phyloP scores from a whole-genome alignment of 1,140 invertebrate genomes.

The Nasonia giraulti region DNA sequence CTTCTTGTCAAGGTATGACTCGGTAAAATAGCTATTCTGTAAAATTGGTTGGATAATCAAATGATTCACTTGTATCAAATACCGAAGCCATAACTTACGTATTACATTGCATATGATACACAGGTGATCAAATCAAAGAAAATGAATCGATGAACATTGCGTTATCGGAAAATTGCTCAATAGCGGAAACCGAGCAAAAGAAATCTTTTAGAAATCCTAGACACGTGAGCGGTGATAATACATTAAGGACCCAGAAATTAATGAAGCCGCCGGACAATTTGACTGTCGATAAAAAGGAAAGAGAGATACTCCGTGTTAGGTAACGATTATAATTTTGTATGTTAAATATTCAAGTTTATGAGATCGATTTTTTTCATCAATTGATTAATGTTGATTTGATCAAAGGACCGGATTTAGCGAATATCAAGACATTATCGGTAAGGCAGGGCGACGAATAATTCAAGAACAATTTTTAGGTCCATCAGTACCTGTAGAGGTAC shows the following conservation, averaged over 20 bases:
- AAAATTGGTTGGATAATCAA: neutral
- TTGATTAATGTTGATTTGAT: slow-evolving; percentile 21
- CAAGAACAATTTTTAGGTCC: slow-evolving; percentile 46
- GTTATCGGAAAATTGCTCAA: slow-evolving; percentile 56
- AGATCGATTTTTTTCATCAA: neutral
- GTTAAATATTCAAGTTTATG: neutral
- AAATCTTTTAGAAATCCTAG: slow-evolving; percentile 57
- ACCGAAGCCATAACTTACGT: slow-evolving; percentile 5
- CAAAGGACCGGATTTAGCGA: slow-evolving; percentile 61
- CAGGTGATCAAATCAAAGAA: slow-evolving; percentile 50
- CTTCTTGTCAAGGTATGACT: slow-evolving; percentile 3
- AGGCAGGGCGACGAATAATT: slow-evolving; percentile 53
- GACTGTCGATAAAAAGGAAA: slow-evolving; percentile 56
- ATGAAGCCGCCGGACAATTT: slow-evolving; percentile 56
- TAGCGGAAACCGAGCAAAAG: slow-evolving; percentile 60
- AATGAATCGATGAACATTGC: slow-evolving; percentile 34
- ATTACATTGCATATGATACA: slow-evolving; percentile 7
- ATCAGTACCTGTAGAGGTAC: neutral
- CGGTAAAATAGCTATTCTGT: neutral
- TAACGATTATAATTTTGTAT: slow-evolving; percentile 37
- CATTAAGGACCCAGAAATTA: slow-evolving; percentile 29
- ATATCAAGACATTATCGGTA: slow-evolving; percentile 56
- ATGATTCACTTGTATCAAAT: neutral
- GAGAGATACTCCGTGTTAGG: slow-evolving; percentile 60
- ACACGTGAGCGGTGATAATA: slow-evolving; percentile 28